Conservation (phyloP, 2,888 invertebrate genomes). For the Argynnis bischoffii region DNA sequence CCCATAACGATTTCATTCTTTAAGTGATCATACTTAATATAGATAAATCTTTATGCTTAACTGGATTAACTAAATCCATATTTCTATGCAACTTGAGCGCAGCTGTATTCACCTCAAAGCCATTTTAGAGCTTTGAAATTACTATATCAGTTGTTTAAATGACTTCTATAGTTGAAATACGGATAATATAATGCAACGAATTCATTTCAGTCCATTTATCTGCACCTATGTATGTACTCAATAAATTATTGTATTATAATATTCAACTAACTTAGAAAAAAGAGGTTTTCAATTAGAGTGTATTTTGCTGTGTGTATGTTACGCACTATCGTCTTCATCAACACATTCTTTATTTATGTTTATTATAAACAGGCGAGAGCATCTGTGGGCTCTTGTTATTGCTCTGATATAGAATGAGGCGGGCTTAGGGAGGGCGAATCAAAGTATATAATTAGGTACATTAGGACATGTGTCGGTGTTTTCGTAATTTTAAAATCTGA, state of each 20-base stretch:
- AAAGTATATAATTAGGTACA: too few relatives aligned
- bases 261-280: too few relatives aligned
- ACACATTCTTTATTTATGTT: too few relatives aligned
- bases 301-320: too few relatives aligned
- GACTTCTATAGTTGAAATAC: not conserved
- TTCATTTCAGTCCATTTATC: not conserved
- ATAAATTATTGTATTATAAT: not conserved
- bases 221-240: not conserved
- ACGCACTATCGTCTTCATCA: too few relatives aligned
- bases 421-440: too few relatives aligned
- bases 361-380: too few relatives aligned
- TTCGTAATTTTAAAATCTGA: too few relatives aligned
- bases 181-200: conserved; percentile 3
- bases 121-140: conserved; percentile 30
- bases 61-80: conserved; percentile 28
- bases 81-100: conserved; percentile 33
- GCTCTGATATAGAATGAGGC: too few relatives aligned
- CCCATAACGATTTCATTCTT: not conserved
- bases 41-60: conserved; percentile 16
- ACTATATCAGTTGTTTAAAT: conserved; percentile 23
- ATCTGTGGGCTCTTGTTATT: too few relatives aligned
- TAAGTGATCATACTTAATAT: conserved; percentile 1
- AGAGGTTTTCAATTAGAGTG: too few relatives aligned
- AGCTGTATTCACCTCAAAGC: conserved; percentile 35
- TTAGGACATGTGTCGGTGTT: too few relatives aligned